phyloP scores from a whole-genome alignment of 2,113 vertebrate genomes.

The Pseudopodoces humilis region DNA sequence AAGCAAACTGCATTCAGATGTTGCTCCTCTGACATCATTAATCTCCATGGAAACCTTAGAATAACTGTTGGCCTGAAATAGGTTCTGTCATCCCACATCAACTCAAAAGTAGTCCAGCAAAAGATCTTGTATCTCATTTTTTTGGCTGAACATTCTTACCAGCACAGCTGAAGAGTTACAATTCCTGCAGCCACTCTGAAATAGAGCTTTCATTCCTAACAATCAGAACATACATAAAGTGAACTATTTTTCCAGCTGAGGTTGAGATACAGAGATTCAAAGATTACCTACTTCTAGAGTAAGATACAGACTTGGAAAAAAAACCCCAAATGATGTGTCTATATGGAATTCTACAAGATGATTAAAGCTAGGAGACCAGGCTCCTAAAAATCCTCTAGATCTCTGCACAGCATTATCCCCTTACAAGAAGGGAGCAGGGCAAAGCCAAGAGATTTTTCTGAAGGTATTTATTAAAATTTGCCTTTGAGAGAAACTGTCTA shows the following conservation, averaged over 20 bases:
- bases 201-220: conserved; percentile 19
- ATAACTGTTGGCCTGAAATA: conserved; percentile 58
- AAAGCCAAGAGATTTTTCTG: not conserved
- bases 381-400: not conserved
- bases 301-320: not conserved
- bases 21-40: conserved; percentile 71
- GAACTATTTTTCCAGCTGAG: conserved; percentile 20
- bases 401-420: not conserved
- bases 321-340: not conserved
- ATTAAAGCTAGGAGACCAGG: not conserved
- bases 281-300: conserved; percentile 1
- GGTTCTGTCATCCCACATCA: conserved; percentile 59
- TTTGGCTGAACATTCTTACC: conserved; percentile 16
- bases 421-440: not conserved
- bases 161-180: conserved; percentile 17
- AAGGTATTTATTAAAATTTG: not conserved
- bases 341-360: not conserved
- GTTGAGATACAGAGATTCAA: not conserved
- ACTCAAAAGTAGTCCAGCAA: conserved; percentile 53
- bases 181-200: not conserved
- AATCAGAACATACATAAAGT: conserved; percentile 18
- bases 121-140: conserved; percentile 44
- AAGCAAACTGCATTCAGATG: conserved; percentile 58
- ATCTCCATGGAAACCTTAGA: conserved; percentile 76
- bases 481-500: not conserved